Conservation (phyloP, 2,888 invertebrate species). For the Incurvaria masculella region DNA sequence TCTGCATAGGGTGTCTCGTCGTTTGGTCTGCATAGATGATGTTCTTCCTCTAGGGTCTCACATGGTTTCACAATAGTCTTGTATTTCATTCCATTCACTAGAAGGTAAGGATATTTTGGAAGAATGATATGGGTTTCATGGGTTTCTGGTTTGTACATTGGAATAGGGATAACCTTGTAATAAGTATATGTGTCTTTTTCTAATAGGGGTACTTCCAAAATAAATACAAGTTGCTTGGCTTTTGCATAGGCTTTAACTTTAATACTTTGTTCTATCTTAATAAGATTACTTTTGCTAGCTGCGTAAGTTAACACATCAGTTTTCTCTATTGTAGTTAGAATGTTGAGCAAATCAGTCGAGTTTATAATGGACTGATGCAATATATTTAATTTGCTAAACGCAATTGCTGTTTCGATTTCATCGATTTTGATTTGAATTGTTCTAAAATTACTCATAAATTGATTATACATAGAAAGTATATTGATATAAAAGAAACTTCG, state of each 20-base stretch:
- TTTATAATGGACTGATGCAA: not conserved
- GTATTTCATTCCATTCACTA: not conserved
- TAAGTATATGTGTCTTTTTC: conserved; percentile 7
- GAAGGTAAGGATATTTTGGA: conserved; percentile 7
- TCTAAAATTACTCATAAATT: conserved; percentile 9
- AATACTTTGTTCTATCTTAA: conserved; percentile 8
- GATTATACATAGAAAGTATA: not conserved
- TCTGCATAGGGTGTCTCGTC: too few relatives aligned
- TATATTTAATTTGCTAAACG: conserved; percentile 9
- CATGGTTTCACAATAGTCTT: not conserved
- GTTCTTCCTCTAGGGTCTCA: not conserved
- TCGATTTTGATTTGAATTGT: conserved; percentile 9
- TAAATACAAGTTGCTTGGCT: not conserved
- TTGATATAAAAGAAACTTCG: not conserved
- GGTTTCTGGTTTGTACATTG: conserved; percentile 4
- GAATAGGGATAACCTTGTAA: conserved; percentile 7
- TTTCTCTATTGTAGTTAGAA: not conserved
- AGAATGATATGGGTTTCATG: conserved; percentile 4
- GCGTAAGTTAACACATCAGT: not conserved
- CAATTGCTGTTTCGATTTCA: conserved; percentile 12
- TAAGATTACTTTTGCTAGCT: not conserved
- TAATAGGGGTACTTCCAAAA: conserved; percentile 6
- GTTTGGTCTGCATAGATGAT: not conserved
- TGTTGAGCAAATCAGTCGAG: not conserved
- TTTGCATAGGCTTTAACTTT: conserved; percentile 1